These are phyloP conservation scores for Arizona elegans DNA, from an alignment of 2,113 vertebrate genomes.

Conservation along the genomic window DNA sequence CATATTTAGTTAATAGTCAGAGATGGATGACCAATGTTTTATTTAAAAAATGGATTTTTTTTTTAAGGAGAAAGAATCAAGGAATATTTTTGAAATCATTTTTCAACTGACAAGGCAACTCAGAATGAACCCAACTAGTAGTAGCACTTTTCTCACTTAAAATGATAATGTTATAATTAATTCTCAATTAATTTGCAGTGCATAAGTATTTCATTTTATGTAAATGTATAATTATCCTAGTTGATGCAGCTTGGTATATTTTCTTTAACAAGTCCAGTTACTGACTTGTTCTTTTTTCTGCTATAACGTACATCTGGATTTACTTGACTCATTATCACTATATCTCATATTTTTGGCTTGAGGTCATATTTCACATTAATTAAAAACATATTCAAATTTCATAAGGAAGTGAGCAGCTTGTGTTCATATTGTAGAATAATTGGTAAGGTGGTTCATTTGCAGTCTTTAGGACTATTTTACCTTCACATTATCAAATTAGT, in stretches of 20 bases:
- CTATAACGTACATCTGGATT: not conserved
- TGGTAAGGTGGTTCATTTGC: not conserved
- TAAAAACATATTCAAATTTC: not conserved
- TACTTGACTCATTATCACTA: not conserved
- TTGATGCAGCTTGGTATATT: not conserved
- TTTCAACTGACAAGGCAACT: not conserved
- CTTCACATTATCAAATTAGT: not conserved
- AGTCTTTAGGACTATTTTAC: not conserved
- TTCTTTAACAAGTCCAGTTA: not conserved
- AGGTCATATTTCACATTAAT: not conserved
- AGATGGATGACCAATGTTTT: not conserved
- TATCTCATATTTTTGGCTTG: not conserved
- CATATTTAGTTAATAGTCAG: not conserved
- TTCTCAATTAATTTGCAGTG: not conserved
- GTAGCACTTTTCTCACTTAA: not conserved
- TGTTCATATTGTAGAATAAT: not conserved
- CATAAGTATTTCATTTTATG: not conserved
- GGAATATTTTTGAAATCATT: not conserved
- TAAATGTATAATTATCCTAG: not conserved
- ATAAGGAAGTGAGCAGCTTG: not conserved
- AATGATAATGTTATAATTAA: not conserved
- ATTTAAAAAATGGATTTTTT: not conserved
- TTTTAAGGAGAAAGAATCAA: not conserved
- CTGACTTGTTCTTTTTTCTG: not conserved
- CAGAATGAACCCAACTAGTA: too few relatives aligned